Base-by-base conservation (phyloP, 2,113 vertebrate genomes). In the Chelonoidis abingdonii region DNA sequence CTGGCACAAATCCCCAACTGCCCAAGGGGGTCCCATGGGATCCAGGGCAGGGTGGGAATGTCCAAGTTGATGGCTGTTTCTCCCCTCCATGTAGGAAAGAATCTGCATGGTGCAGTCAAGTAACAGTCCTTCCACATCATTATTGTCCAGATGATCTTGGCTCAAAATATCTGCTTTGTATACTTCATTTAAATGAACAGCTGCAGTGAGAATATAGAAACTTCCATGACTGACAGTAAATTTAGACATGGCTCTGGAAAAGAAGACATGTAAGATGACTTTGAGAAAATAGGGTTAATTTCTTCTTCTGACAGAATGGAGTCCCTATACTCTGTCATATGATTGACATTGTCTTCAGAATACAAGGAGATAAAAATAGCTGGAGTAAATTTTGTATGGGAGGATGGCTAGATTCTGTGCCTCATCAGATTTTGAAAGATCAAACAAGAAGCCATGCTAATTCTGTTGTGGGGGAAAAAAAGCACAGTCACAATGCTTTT, bases 371-470 rank as follows among this genome's bases (percentile, higher is more conserved):
- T 50, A 86, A 59, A 83, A 12, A 5, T 72, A 9, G 25, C 86
- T 92, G 22, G 16, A 24, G 25, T 75, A 94, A 87, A 83, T n/a
- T 16, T 56, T n/a, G 87, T 21, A 29, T 52, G 31, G 27, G 54
- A 83, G 84, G 22, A 84, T 44, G 10, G 80, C n/a, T 80, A 93
- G 13, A 53, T n/a, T 38, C 87, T 76, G 50, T 75, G 2, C 38
- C 83, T 75, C 57, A 80, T 57, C 69, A 92, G 3, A 41, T 87
- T 89, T 86, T 52, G 80, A 96, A 91, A 92, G 59, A 88, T 84
- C 13, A 53, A 53, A 75, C 49, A 90, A 80, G 0, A 1, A 95
- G 12, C 41, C 6, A 13, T 57, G 22, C 76, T 69, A 49, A 82
- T 84, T 35, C 1, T 88, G n/a, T 6, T 3, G 4, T 5, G 50